Percentiles rank a stretch among this genome's conserved stretches.
phyloP scores from a whole-genome alignment of 2,113 vertebrate species.

The Saguinus imperator region DNA sequence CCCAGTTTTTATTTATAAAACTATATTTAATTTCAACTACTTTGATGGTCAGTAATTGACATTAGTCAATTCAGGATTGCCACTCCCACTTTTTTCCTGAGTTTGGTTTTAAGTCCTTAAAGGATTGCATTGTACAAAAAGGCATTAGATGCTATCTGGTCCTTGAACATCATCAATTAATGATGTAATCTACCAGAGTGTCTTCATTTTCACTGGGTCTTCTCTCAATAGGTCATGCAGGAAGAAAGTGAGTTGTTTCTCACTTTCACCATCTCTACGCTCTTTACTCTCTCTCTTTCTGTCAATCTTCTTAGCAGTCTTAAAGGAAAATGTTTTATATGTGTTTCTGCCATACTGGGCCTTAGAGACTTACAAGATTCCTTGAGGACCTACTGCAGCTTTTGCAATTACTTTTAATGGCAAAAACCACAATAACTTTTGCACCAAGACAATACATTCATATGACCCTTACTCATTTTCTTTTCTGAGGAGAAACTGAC shows the following conservation, averaged over 20 bases:
- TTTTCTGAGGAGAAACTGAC: neutral
- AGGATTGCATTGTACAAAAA: neutral
- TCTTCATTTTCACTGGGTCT: neutral
- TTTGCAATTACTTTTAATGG: no score
- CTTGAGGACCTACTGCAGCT: neutral
- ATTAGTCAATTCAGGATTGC: neutral
- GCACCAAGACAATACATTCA: neutral
- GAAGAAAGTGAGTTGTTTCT: neutral
- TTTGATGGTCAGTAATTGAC: neutral
- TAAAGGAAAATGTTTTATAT: neutral
- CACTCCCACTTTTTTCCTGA: neutral
- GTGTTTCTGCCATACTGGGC: neutral
- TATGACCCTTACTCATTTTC: neutral
- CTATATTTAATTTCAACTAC: neutral
- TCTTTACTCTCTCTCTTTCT: neutral
- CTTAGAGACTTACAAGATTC: neutral
- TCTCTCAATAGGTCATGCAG: neutral
- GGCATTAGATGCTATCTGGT: neutral
- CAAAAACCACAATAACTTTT: no score
- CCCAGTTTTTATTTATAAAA: neutral
- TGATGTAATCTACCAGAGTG: neutral
- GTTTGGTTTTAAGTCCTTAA: neutral
- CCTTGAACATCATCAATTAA: neutral
- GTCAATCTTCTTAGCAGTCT: neutral
- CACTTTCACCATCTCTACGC: neutral